Percentiles rank a stretch among this genome's conserved stretches.
Evolutionary conservation across 92 coral and sea anemone species (phyloP).

Genomic region (Desmophyllum pertusum): DNA sequence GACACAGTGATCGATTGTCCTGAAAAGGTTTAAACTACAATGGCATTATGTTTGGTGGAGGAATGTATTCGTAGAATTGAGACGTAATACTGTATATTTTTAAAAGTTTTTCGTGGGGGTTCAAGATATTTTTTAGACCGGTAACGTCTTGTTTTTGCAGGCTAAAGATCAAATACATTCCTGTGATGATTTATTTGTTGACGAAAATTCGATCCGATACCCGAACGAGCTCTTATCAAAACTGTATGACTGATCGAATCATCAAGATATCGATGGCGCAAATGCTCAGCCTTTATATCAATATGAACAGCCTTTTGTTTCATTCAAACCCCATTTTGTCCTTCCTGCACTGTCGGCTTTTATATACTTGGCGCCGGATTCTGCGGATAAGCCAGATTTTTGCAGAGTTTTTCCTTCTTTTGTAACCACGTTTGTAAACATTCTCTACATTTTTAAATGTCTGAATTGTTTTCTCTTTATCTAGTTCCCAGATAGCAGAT

Average conservation of each 20-base stretch:
- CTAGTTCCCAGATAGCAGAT: conserved; percentile 27
- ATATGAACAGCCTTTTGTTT: neutral
- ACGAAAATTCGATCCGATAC: neutral
- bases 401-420: neutral
- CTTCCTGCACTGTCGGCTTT: neutral
- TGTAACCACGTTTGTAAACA: conserved; percentile 8
- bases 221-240: neutral
- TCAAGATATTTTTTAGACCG: neutral
- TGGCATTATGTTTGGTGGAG: no score
- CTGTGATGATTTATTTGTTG: conserved; percentile 20
- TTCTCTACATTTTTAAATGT: conserved; percentile 14
- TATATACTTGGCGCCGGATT: neutral
- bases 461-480: conserved; percentile 10
- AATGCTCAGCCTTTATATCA: neutral
- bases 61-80: neutral
- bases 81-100: neutral
- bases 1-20: neutral
- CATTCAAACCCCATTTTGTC: neutral
- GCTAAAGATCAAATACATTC: neutral
- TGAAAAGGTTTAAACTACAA: neutral
- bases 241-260: neutral
- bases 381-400: conserved; percentile 1
- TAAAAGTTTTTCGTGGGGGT: neutral
- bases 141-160: neutral
- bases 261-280: neutral